phyloP scores from a whole-genome alignment of 2,113 vertebrate species.

The Hipposideros armiger region DNA sequence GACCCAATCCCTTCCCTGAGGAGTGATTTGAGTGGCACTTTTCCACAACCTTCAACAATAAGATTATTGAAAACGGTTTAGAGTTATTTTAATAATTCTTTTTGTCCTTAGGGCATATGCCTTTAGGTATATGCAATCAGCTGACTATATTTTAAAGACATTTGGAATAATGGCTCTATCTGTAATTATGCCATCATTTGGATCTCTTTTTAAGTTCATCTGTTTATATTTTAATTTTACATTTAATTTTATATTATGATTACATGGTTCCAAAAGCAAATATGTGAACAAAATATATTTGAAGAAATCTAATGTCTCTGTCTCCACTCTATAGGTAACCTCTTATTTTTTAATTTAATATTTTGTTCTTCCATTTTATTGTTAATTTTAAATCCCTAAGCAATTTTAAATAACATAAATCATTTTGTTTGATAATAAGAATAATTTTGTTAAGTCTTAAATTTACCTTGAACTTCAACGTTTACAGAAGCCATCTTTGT shows the following conservation, averaged over 20 bases:
- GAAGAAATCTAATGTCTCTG: slow-evolving; percentile 10
- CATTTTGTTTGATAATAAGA: not conserved
- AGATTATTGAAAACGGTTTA: not conserved
- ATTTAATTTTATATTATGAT: not conserved
- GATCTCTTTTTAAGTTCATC: not conserved
- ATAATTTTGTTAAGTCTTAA: not conserved
- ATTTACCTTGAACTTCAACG: not conserved
- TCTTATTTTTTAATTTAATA: not conserved
- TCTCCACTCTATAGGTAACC: not conserved
- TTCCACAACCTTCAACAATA: not conserved
- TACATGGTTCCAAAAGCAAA: slow-evolving; percentile 30
- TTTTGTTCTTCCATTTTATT: not conserved
- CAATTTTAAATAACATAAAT: slow-evolving; percentile 38
- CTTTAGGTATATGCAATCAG: not conserved
- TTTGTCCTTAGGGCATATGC: not conserved
- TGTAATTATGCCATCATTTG: not conserved
- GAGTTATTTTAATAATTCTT: not conserved
- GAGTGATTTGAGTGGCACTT: not conserved
- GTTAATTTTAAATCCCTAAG: slow-evolving; percentile 29
- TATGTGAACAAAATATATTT: not conserved
- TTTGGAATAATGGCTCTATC: not conserved
- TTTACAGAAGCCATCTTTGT: not conserved
- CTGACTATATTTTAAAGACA: slow-evolving; percentile 21
- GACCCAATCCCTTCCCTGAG: not conserved
- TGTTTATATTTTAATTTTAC: slow-evolving; percentile 46